Base-by-base conservation (phyloP, 2,888 invertebrate genomes). In the Xestia rhomboidea region DNA sequence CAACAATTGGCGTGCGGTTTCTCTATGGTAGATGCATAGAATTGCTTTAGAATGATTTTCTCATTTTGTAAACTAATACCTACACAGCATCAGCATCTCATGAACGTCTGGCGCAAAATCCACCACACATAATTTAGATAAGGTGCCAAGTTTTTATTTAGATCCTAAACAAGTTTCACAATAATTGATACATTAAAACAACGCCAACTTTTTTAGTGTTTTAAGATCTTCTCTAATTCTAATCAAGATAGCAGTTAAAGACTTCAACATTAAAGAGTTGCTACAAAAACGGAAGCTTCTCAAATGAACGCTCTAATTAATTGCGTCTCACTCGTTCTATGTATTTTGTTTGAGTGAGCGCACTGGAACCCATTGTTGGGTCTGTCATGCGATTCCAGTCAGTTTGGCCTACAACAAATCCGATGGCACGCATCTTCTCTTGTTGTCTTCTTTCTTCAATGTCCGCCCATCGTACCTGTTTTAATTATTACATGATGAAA, bases 381-480 rank as follows among this genome's bases (percentile, higher is more conserved):
- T 99, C 99, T 95, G 99, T 99, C 98, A 99, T 99, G 87, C 99
- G 97, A 84, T 98, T 98, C 99, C 99, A 99, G 94, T 99, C 98
- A 0, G 99, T 99, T 92, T 99, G 99, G 1, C 99, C 99, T 79
- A 99, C 99, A 72, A 99, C 99, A 96, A 99, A 99, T 38, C 99
- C 99, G 84, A 99, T 98, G 44, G 99, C 99, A 72, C 99, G 98
- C 97, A 99, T 98, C 96, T 99, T 98, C 93, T 98, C 98, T 96
- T 99, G 99, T 91, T 98, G 97, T 90, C 98, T 98, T 92, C 98
- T 97, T 95, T 99, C 99, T 97, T 99, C 99, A 92, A 99, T 97
- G 96, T 99, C 99, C 70, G 99, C 99, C 99, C 99, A 99, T 90
- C 99, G 98, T 89, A 99, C 99, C 99, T 99, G 96, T 96, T 95